Conservation (phyloP, 2,797 vertebrate species). For the Acrossocheilus wenchowensis region DNA sequence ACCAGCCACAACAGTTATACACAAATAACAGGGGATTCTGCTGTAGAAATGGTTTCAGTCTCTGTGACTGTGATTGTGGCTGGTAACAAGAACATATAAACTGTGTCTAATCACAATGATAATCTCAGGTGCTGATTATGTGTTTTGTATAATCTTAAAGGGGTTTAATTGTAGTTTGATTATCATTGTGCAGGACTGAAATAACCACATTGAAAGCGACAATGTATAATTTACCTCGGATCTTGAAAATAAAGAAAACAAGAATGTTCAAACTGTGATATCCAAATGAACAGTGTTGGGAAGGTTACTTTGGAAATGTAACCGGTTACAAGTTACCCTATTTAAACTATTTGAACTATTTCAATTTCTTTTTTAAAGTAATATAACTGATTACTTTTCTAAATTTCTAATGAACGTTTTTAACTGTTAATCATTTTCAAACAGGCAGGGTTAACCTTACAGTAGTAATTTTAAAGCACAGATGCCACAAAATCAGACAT, state of each 20-base stretch:
- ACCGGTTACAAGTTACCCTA: background rate
- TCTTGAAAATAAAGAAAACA: background rate
- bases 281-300: background rate
- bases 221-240: background rate
- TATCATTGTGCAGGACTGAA: background rate
- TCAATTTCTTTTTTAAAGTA: no score
- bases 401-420: no score
- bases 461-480: background rate
- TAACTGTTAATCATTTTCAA: background rate
- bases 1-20: background rate
- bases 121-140: constrained; percentile 8
- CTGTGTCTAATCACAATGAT: background rate
- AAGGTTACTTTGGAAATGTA: background rate
- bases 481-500: no score
- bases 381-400: no score
- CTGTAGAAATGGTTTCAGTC: background rate
- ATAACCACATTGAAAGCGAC: background rate
- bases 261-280: background rate
- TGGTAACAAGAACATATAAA: background rate
- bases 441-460: background rate
- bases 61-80: background rate
- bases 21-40: background rate
- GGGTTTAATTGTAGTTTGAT: background rate
- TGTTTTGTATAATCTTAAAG: background rate
- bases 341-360: no score